These are phyloP conservation scores for Atlantisia rogersi DNA, from an alignment of 2,113 vertebrate genomes.

Conservation along the genomic window DNA sequence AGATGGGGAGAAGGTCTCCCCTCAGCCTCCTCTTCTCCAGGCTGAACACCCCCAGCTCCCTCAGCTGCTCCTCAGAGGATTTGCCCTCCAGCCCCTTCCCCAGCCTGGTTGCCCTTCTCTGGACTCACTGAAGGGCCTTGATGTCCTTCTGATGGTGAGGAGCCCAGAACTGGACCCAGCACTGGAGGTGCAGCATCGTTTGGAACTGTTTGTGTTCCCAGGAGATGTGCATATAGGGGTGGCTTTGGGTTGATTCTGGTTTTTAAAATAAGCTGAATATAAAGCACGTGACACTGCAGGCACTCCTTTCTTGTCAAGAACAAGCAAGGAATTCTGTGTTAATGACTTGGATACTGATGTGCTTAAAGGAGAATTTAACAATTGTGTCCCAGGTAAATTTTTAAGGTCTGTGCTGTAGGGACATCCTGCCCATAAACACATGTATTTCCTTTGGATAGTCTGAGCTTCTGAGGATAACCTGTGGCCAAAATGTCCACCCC, in stretches of 20 bases:
- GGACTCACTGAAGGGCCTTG: too few relatives aligned
- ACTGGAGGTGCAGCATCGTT: background rate
- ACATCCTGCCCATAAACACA: background rate
- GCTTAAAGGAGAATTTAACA: background rate
- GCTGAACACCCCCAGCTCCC: too few relatives aligned
- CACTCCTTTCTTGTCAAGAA: background rate
- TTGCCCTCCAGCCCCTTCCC: too few relatives aligned
- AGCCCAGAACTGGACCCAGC: too few relatives aligned
- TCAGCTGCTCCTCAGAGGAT: too few relatives aligned
- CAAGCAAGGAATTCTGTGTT: background rate
- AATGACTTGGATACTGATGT: background rate
- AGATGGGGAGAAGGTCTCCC: too few relatives aligned
- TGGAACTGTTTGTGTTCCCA: accelerated
- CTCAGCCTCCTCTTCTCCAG: too few relatives aligned
- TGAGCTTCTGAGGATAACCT: background rate
- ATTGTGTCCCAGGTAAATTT: accelerated
- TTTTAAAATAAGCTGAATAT: background rate
- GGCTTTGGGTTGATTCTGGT: background rate
- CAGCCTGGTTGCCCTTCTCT: too few relatives aligned
- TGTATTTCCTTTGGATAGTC: background rate
- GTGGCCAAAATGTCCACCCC: background rate
- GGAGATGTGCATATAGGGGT: background rate
- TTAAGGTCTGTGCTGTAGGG: background rate
- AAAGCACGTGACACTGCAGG: background rate
- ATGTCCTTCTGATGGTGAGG: too few relatives aligned